Conservation (phyloP, 64 coral and sea anemone genomes). For the Pachyseris speciosa region DNA sequence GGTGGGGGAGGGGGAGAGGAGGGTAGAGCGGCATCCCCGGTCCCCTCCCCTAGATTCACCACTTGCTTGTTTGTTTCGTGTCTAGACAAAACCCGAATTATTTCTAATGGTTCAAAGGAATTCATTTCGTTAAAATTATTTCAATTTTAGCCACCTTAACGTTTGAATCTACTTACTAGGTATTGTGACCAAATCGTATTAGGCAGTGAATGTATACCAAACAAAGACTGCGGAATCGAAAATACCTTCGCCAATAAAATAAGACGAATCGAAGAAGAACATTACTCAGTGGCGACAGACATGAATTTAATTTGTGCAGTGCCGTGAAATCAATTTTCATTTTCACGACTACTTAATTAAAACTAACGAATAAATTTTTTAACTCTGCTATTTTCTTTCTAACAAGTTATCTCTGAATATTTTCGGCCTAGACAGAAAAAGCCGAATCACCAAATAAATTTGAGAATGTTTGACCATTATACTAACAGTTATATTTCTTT, state of each 20-base stretch:
- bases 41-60: background rate
- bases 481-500: too few species aligned
- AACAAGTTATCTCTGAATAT: too few species aligned
- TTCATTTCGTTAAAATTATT: too few species aligned
- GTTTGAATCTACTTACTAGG: too few species aligned
- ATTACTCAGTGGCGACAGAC: background rate
- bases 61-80: background rate
- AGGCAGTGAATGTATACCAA: background rate
- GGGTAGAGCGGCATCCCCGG: background rate
- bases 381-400: slow-evolving; percentile 9
- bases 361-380: background rate
- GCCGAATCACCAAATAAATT: too few species aligned
- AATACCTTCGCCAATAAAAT: background rate
- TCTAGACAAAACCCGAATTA: background rate
- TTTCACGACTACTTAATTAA: background rate
- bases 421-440: too few species aligned
- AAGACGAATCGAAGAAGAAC: background rate
- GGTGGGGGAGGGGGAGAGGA: background rate
- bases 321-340: background rate
- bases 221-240: background rate
- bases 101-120: background rate
- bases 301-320: background rate
- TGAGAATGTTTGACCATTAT: too few species aligned
- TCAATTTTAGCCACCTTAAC: too few species aligned
- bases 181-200: too few species aligned